Evolutionary conservation across 2,888 invertebrate species (phyloP), one percentile per base, ranked within the genome.

Genomic region (Drymonia ruficornis): DNA sequence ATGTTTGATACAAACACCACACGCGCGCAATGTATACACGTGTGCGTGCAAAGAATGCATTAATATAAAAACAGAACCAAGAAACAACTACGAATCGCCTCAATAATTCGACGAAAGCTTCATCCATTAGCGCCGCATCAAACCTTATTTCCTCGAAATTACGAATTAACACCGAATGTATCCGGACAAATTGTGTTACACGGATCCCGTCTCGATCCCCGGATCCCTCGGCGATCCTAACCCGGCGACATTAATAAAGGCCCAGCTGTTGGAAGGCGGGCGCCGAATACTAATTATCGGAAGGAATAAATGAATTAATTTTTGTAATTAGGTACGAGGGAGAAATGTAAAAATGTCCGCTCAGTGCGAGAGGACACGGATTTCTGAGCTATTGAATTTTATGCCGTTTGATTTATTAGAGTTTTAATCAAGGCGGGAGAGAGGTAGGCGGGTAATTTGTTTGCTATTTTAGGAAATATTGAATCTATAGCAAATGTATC

Each of bases 221-320:
- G 50, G 56, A 58, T 57, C 50, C 53, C 59, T 28, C 29, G 40
- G 15, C 44, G 59, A 62, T 62, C 52, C 60, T 59, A 61, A 65
- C 56, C 55, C 67, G 58, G 62, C 63, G 72, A 76, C 81, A 83
- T 83, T 83, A 83, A 83, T 82, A 80, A 82, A 75, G 70, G 72
- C 62, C 78, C 85, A 84, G 83, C 80, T 84, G 85, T 70, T 69
- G 53, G 65, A 63, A 75, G 77, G 58, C 76, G 68, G 74, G 78
- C 65, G 65, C 73, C 81, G 87, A 83, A 89, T 87, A 86, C 84
- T 88, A 87, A 88, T 88, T 87, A 82, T 83, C 73, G 78, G 76
- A 72, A 68, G 73, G 80, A 81, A 83, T 83, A 83, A 84, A 80
- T 76, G 78, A 83, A 83, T 81, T 80, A 79, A 84, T 84, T 83